These are phyloP conservation scores for Athalia circularis DNA, from an alignment of 2,888 invertebrate genomes.

Conservation along the genomic window DNA sequence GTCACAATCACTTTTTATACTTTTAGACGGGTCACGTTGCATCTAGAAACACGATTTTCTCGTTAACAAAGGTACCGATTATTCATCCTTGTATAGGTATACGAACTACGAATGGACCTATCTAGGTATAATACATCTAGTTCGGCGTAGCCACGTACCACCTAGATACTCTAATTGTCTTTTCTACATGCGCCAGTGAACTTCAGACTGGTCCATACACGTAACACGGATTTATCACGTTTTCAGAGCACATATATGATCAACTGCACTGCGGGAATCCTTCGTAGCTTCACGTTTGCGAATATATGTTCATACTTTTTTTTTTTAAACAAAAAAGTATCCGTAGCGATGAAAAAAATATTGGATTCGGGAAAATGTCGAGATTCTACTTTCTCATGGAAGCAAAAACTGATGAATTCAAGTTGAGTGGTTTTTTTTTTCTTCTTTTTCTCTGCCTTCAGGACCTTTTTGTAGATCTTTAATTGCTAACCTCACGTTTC, in stretches of 20 bases:
- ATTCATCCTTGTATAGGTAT: constrained; percentile 7
- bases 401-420: constrained; percentile 1
- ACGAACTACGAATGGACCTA: constrained; percentile 17
- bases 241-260: constrained; percentile 21
- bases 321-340: constrained; percentile 1
- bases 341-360: not conserved
- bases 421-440: not conserved
- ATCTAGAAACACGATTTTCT: constrained; percentile 43
- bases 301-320: not conserved
- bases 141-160: not conserved
- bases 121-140: constrained; percentile 4
- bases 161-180: not conserved
- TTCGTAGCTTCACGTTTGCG: not conserved
- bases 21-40: constrained; percentile 36
- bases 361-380: no score
- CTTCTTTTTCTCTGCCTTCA: not conserved
- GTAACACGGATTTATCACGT: constrained; percentile 27
- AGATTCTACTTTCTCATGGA: no score
- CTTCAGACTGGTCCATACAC: constrained; percentile 32
- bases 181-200: constrained; percentile 32
- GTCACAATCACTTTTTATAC: constrained; percentile 39
- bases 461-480: constrained; percentile 7
- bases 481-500: constrained; percentile 5
- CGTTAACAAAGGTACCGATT: constrained; percentile 39
- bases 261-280: not conserved